A percentile compares a stretch with the other conserved stretches of the same genome.
Evolutionary conservation across 1,140 invertebrate species (phyloP).

Genomic region (Paralvinella palmiformis): DNA sequence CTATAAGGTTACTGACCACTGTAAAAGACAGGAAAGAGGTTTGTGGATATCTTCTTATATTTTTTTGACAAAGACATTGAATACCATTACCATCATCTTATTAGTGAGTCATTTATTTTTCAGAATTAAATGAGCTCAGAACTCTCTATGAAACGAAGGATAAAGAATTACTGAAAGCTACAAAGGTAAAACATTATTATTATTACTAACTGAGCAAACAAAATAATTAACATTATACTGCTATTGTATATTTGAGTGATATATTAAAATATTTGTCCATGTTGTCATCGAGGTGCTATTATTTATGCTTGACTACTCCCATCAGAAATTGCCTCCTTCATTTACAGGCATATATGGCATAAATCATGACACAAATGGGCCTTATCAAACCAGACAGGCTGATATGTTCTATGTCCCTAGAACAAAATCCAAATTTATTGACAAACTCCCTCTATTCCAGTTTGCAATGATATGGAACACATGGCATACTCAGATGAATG

Average conservation of each 20-base stretch:
- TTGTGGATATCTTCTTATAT: conserved; percentile 14
- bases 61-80: not conserved
- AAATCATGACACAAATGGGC: too few species aligned
- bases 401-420: too few species aligned
- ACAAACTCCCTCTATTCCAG: too few species aligned
- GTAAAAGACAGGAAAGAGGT: conserved; percentile 49
- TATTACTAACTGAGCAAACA: conserved; percentile 7
- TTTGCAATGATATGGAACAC: too few species aligned
- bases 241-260: not conserved
- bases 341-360: too few species aligned
- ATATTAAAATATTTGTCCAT: not conserved
- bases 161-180: conserved; percentile 47
- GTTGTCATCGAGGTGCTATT: too few species aligned
- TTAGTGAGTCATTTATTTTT: conserved; percentile 11
- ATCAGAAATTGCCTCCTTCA: too few species aligned
- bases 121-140: conserved; percentile 31
- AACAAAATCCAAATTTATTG: too few species aligned
- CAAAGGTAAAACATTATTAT: conserved; percentile 31
- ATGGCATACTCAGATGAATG: too few species aligned
- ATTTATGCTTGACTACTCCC: not conserved
- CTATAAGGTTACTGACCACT: conserved; percentile 50
- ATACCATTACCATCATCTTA: not conserved
- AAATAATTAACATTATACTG: not conserved
- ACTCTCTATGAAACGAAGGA: conserved; percentile 36
- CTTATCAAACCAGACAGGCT: too few species aligned